A percentile compares a stretch with the other conserved stretches of the same genome.
phyloP scores from a whole-genome alignment of 1,140 invertebrate genomes.

The Neotoxoptera formosana region DNA sequence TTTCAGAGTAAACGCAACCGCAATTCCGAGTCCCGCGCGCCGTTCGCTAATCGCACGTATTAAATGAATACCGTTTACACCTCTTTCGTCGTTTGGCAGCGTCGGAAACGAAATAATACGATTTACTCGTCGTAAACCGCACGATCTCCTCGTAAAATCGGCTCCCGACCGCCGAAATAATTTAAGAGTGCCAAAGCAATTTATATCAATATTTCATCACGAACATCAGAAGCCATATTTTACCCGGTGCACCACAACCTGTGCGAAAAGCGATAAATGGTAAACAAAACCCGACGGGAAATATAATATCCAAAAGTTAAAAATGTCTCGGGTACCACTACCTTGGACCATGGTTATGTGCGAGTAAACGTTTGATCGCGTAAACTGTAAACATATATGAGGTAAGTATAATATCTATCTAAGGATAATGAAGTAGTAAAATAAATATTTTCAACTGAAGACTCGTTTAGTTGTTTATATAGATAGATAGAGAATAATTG shows the following conservation, averaged over 20 bases:
- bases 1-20: constrained; percentile 27
- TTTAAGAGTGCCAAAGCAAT: background rate
- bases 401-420: too few species aligned
- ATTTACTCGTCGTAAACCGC: background rate
- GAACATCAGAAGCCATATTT: background rate
- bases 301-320: too few species aligned
- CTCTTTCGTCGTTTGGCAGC: background rate
- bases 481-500: too few species aligned
- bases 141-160: background rate
- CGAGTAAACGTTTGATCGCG: too few species aligned
- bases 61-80: constrained; percentile 20
- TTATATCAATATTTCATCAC: background rate
- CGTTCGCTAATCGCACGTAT: background rate
- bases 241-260: background rate
- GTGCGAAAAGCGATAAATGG: too few species aligned
- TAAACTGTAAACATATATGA: too few species aligned
- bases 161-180: background rate
- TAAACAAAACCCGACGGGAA: too few species aligned
- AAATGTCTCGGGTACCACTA: too few species aligned
- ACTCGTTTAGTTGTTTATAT: too few species aligned
- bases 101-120: background rate
- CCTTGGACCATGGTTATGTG: too few species aligned
- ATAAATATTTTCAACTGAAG: too few species aligned
- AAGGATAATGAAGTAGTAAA: too few species aligned
- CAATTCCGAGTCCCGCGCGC: background rate